Evolutionary conservation across 2,113 vertebrate species (phyloP).

Genomic region (Poecile atricapillus): DNA sequence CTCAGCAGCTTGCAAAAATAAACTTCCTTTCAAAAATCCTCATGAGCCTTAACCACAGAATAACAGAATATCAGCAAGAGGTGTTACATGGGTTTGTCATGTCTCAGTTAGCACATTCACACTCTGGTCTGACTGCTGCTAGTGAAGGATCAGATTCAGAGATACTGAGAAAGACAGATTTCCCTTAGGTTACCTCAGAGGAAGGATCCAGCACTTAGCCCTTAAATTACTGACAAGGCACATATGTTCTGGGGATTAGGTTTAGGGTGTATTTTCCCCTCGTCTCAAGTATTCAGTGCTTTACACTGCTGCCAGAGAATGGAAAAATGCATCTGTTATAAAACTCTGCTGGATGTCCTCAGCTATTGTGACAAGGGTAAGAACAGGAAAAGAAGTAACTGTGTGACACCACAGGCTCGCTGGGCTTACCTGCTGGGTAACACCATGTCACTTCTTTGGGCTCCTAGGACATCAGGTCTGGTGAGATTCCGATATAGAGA

Average conservation of each 20-base stretch:
- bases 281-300: not conserved
- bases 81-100: slow-evolving; percentile 3
- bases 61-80: slow-evolving; percentile 35
- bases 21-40: slow-evolving; percentile 37
- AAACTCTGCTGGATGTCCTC: not conserved
- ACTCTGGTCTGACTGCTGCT: not conserved
- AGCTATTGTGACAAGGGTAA: not conserved
- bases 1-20: slow-evolving; percentile 48
- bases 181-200: not conserved
- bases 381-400: not conserved
- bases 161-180: not conserved
- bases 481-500: not conserved
- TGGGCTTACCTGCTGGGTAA: not conserved
- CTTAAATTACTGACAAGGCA: not conserved
- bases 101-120: slow-evolving; percentile 29
- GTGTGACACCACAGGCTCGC: not conserved
- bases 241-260: not conserved
- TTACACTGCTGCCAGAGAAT: not conserved
- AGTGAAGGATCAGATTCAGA: not conserved
- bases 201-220: not conserved
- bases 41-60: not conserved
- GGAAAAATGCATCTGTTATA: not conserved
- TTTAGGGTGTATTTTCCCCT: not conserved
- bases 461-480: not conserved
- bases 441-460: not conserved